Evolutionary conservation across 2,113 vertebrate genomes (phyloP).

Genomic region (Chionodraco myersi): DNA sequence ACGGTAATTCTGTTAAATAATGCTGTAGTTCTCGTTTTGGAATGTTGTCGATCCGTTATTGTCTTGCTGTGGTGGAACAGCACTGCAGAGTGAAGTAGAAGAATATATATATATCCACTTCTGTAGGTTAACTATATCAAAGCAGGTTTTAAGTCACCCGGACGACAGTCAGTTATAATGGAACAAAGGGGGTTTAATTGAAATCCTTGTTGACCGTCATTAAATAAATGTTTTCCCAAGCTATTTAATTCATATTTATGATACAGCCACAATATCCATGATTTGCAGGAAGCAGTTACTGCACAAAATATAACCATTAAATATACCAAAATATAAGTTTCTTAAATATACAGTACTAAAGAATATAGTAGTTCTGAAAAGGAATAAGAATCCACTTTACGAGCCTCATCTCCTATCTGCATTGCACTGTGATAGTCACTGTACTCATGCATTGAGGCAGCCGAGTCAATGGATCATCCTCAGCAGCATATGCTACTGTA

Average conservation of each 20-base stretch:
- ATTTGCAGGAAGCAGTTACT: neutral
- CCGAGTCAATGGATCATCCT: constrained; percentile 72
- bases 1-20: constrained; percentile 17
- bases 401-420: constrained; percentile 41
- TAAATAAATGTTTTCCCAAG: constrained; percentile 33
- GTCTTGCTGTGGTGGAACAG: neutral
- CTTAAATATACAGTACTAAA: constrained; percentile 3
- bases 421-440: constrained; percentile 61
- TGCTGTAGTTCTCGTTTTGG: constrained; percentile 11
- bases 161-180: constrained; percentile 17
- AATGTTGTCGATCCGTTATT: constrained; percentile 3
- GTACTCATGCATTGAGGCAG: constrained; percentile 63
- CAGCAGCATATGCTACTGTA: constrained; percentile 77
- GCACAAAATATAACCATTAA: neutral
- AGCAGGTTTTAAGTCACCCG: constrained; percentile 16
- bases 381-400: constrained; percentile 19
- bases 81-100: neutral
- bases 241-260: neutral
- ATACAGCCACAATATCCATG: neutral
- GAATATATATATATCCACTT: constrained; percentile 13
- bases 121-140: constrained; percentile 22
- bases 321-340: neutral
- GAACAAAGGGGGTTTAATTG: constrained; percentile 2
- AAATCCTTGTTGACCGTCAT: constrained; percentile 22
- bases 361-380: neutral